These are phyloP conservation scores for Etia nguti DNA, from an alignment of 2,113 vertebrate genomes.

Conservation along the genomic window DNA sequence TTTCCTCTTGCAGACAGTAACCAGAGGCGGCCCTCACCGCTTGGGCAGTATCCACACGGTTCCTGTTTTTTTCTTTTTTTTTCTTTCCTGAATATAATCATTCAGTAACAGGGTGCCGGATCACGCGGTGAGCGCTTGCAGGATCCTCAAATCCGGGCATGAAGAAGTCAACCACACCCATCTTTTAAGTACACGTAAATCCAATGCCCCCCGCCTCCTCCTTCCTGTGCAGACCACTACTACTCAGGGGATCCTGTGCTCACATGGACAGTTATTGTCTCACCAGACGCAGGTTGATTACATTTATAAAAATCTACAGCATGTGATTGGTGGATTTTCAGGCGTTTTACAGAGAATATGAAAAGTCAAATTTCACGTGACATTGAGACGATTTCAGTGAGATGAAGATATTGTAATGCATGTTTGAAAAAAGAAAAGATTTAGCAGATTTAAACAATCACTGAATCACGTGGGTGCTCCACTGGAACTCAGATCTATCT, in stretches of 20 bases:
- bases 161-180: slow-evolving; percentile 70
- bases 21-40: not conserved
- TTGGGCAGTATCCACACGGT: slow-evolving; percentile 1
- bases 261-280: not conserved
- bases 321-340: not conserved
- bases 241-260: not conserved
- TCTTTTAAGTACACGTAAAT: slow-evolving; percentile 48
- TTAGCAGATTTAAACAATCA: not conserved
- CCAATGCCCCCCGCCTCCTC: not conserved
- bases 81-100: slow-evolving; percentile 10
- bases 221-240: not conserved
- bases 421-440: not conserved
- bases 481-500: not conserved
- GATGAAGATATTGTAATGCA: not conserved
- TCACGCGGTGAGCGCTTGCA: slow-evolving; percentile 44
- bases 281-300: not conserved
- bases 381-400: not conserved
- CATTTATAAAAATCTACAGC: not conserved
- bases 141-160: slow-evolving; percentile 33
- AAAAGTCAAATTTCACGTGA: not conserved
- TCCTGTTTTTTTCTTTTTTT: not conserved
- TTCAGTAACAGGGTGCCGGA: slow-evolving; percentile 28
- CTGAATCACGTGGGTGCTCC: not conserved
- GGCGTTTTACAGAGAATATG: not conserved
- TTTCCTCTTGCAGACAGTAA: not conserved